phyloP scores from a whole-genome alignment of 2,797 vertebrate species.

The Calcarius lapponicus region DNA sequence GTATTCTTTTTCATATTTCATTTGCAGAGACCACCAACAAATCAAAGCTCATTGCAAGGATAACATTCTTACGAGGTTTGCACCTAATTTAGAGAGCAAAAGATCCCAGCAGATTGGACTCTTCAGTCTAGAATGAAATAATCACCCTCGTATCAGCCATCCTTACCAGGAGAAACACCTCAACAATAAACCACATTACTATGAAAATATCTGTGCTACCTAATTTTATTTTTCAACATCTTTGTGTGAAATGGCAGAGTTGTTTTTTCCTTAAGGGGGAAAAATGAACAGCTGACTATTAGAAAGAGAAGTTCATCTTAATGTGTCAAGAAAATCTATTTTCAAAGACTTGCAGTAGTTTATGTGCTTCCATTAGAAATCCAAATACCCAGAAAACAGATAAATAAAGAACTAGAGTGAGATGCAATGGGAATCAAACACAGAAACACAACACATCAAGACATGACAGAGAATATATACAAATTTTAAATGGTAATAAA shows the following conservation, averaged over 20 bases:
- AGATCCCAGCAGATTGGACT: background rate
- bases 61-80: background rate
- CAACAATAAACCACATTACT: background rate
- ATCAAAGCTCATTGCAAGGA: background rate
- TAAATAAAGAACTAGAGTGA: background rate
- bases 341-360: background rate
- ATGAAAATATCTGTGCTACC: background rate
- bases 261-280: background rate
- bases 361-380: background rate
- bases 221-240: background rate
- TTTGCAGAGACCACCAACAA: background rate
- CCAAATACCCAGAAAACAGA: background rate
- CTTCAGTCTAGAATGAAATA: background rate
- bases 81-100: background rate
- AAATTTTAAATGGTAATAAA: background rate
- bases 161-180: background rate
- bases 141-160: background rate
- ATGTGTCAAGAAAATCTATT: background rate
- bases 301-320: background rate
- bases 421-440: background rate
- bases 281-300: background rate
- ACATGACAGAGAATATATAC: background rate
- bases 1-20: background rate
- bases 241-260: background rate
- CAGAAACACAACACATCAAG: background rate